Base-by-base conservation (phyloP, 2,888 invertebrate genomes). In the Archaeoteleia sp. region DNA sequence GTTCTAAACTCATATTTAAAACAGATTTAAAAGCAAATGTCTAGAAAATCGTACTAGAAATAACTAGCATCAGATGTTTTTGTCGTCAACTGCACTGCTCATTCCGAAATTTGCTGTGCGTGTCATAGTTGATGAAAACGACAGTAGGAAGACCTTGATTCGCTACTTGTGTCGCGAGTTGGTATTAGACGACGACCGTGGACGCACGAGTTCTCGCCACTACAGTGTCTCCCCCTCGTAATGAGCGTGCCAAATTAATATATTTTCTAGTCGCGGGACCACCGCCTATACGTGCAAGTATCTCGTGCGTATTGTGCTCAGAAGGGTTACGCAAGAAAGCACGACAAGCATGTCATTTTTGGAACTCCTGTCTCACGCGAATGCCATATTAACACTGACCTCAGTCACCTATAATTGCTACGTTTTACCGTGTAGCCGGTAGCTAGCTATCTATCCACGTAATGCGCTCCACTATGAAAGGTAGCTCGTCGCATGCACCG, bases 371-470 rank as follows among this genome's bases (percentile, higher is more conserved):
- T 82, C 82, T 80, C 83, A 83, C 83, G 84, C 84, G 77, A 84
- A 74, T 74, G 77, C 78, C 79, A 72, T 82, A 84, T 85, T 83
- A 84, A 82, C 82, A 83, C 82, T 84, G 84, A 85, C 84, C 84
- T 82, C 79, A 81, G 77, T 81, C 81, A 82, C 81, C 81, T 84
- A 75, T 82, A 84, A 84, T 84, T 84, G 79, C 82, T 78, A 80
- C 72, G 55, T 63, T 45, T 51, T 46, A 46, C 30, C 57, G 43
- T 40, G 54, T 46, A 39, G 39, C 61, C 39, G 30, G 55, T 43
- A 42, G 62, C 32, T 32, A 46, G 30, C 32, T 20, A 23, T 49
- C 34, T 63, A 54, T 37, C 65, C 15, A 58, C 65, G 65, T 65
- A 57, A 71, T 42, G 40, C 40, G 37, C 27, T 20, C 42, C 27